Evolutionary conservation across 2,888 invertebrate species (phyloP).

Genomic region (Schrankia costaestrigalis): DNA sequence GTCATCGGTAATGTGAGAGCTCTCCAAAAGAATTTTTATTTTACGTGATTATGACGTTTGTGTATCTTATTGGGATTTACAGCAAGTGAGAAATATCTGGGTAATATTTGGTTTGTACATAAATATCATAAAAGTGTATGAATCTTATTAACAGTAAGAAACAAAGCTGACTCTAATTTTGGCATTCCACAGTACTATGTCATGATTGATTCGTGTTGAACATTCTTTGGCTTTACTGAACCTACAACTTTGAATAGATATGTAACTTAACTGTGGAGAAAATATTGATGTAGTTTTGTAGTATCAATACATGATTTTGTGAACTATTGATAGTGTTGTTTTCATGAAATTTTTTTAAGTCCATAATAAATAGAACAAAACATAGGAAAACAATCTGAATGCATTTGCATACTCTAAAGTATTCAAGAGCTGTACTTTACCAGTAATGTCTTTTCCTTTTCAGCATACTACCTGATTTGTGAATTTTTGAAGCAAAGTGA

Average conservation of each 20-base stretch:
- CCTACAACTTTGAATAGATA: conserved; percentile 20
- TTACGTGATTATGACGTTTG: conserved; percentile 68
- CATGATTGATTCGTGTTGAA: conserved; percentile 61
- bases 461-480: conserved; percentile 19
- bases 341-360: conserved; percentile 13
- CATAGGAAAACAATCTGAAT: too few relatives aligned
- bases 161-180: conserved; percentile 74
- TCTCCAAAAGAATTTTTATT: conserved; percentile 66
- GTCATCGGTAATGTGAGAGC: conserved; percentile 81
- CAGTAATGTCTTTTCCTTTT: conserved; percentile 18
- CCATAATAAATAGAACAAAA: conserved; percentile 19
- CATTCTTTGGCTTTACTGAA: conserved; percentile 46
- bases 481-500: conserved; percentile 20
- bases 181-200: conserved; percentile 72
- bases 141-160: conserved; percentile 31
- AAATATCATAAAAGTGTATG: conserved; percentile 16
- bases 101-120: conserved; percentile 45
- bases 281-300: too few relatives aligned
- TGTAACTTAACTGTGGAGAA: too few relatives aligned
- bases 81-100: conserved; percentile 57
- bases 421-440: too few relatives aligned
- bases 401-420: too few relatives aligned
- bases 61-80: conserved; percentile 53
- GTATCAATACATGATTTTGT: too few relatives aligned
- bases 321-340: conserved; percentile 19